Percentiles rank a stretch among this genome's conserved stretches.
Conservation (phyloP, 2,888 invertebrate genomes). For the Pseudanteris insignis region DNA sequence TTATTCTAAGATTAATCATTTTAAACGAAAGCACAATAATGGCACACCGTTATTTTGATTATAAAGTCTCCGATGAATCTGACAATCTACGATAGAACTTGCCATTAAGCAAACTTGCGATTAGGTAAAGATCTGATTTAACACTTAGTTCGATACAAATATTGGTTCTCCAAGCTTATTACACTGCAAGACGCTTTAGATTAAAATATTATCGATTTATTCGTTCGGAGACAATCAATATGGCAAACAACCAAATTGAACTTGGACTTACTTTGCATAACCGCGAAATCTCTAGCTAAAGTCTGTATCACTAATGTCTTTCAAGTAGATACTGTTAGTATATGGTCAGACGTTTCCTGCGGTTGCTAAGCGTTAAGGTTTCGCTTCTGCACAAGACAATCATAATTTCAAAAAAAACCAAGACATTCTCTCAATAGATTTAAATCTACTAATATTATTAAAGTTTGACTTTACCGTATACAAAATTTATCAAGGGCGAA, state of each 20-base stretch:
- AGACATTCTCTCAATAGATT: too few species aligned
- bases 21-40: too few species aligned
- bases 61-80: neutral
- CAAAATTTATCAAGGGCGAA: neutral
- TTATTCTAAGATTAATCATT: too few species aligned
- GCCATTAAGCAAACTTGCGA: slow-evolving; percentile 2
- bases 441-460: too few species aligned
- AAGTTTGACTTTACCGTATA: too few species aligned
- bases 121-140: slow-evolving; percentile 35
- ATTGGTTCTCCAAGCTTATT: slow-evolving; percentile 33
- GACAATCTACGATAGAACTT: neutral
- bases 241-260: slow-evolving; percentile 29
- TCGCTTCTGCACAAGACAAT: slow-evolving; percentile 11
- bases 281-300: slow-evolving; percentile 31
- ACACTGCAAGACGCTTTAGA: slow-evolving; percentile 5
- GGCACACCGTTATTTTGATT: too few species aligned
- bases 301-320: slow-evolving; percentile 33
- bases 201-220: slow-evolving; percentile 31
- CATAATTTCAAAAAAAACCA: too few species aligned
- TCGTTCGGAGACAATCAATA: slow-evolving; percentile 35
- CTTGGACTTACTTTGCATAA: slow-evolving; percentile 36
- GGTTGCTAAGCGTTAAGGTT: slow-evolving; percentile 21
- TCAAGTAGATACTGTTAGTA: slow-evolving; percentile 37
- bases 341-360: slow-evolving; percentile 29
- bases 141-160: slow-evolving; percentile 29